Conservation (phyloP, 2,888 invertebrate species). For the Andrena praecox region DNA sequence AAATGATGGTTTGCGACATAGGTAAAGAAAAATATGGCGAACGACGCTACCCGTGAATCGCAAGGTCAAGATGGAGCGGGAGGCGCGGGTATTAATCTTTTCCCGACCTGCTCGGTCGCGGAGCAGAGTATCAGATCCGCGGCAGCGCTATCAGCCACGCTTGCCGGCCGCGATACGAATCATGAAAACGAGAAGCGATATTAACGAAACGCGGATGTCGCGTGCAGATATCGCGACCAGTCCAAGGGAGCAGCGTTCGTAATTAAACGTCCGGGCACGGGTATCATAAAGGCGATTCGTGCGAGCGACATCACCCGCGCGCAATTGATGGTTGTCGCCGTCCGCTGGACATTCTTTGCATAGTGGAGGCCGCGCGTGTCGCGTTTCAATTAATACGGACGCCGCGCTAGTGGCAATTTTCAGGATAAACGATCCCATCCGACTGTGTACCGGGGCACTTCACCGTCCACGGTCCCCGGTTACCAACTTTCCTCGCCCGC, state of each 20-base stretch:
- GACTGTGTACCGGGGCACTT: background rate
- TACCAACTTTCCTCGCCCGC: background rate
- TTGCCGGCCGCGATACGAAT: constrained; percentile 27
- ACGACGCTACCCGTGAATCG: background rate
- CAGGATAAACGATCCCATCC: constrained; percentile 20
- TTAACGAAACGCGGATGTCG: constrained; percentile 56
- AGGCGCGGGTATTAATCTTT: background rate
- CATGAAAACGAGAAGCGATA: constrained; percentile 52
- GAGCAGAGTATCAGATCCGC: background rate
- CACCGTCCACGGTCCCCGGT: background rate
- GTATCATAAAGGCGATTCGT: constrained; percentile 62
- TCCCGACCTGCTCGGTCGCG: background rate
- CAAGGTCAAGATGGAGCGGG: too few species aligned
- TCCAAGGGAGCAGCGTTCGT: constrained; percentile 53
- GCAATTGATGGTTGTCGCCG: constrained; percentile 36
- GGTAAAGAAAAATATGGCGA: background rate
- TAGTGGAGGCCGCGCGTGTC: constrained; percentile 42
- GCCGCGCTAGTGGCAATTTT: constrained; percentile 15
- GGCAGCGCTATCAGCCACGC: background rate
- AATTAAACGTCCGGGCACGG: constrained; percentile 70
- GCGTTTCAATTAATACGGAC: constrained; percentile 52
- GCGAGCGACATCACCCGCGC: constrained; percentile 44
- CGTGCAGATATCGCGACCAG: constrained; percentile 61
- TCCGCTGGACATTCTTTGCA: constrained; percentile 45
- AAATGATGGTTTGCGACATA: background rate